Base-by-base conservation (phyloP, 2,888 invertebrate species). In the Gastracanthus pulcherrimus region DNA sequence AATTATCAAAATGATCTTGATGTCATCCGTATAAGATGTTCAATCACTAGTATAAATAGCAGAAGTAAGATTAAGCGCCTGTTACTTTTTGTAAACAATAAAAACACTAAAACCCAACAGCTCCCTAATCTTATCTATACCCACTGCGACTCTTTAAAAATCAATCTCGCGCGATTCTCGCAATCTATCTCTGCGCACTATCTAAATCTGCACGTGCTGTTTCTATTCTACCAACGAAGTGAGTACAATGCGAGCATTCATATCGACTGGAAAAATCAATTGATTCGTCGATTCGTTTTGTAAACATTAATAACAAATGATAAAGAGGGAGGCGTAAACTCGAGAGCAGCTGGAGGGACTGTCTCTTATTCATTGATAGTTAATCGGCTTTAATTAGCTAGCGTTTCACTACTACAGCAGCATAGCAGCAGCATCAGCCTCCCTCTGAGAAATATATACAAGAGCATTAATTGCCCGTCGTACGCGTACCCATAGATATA, bases 321-420 rank as follows among this genome's bases (percentile, higher is more conserved):
- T 45, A 45, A 45, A 13, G 45, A 5, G 45, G n/a, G 45, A 45
- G 5, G 13, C 2, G 13, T n/a, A n/a, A 45, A 16, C 45, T n/a
- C n/a, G n/a, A 38, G 23, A 51, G 19, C 9, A 9, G 23, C 1
- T 2, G 55, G 55, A 23, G 23, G 55, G 19, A 19, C 23, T 19
- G 23, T 1, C n/a, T 19, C 55, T 26, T 2, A 55, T 55, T 55
- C 23, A 55, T 55, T 19, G 45, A 45, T n/a, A 19, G n/a, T n/a
- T 48, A 55, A 55, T 19, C 55, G 55, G 55, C 55, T 55, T 55
- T 55, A 55, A 51, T 51, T 55, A 55, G 55, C 55, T 5, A 51
- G 11, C 51, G 51, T 51, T 23, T 51, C 51, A 51, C 19, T 23
- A n/a, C 51, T 3, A 5, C n/a, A 6, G 19, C 23, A n/a, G 19